These are phyloP conservation scores for Cataglyphis livida DNA, from an alignment of 2,888 invertebrate genomes.

Conservation along the genomic window DNA sequence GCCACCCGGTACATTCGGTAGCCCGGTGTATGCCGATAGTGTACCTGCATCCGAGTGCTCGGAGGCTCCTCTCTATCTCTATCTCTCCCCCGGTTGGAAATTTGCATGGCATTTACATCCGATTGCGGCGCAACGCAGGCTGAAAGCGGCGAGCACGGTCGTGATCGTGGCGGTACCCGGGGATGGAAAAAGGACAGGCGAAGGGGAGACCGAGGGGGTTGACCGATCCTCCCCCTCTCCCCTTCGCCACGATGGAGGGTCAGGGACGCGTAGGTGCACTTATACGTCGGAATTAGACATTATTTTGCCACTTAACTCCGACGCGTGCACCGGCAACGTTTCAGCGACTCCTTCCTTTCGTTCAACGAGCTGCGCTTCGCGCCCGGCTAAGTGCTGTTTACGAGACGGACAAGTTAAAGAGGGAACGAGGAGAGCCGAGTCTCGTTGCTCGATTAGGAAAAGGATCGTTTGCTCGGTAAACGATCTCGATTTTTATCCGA, in stretches of 20 bases:
- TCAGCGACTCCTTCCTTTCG: conserved; percentile 46
- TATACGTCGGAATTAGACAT: conserved; percentile 54
- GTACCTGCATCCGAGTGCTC: conserved; percentile 65
- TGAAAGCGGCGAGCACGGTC: conserved; percentile 73
- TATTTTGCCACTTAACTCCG: conserved; percentile 58
- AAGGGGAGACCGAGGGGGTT: neutral
- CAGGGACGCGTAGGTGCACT: conserved; percentile 49
- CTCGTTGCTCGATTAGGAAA: conserved; percentile 24
- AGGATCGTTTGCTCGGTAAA: conserved; percentile 21
- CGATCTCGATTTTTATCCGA: conserved; percentile 25
- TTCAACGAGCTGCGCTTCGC: conserved; percentile 44
- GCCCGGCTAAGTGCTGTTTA: conserved; percentile 53
- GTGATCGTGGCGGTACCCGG: conserved; percentile 32
- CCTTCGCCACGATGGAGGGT: neutral
- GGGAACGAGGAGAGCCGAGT: conserved; percentile 27
- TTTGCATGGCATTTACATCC: conserved; percentile 83
- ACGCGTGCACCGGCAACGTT: conserved; percentile 55
- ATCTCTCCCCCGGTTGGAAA: conserved; percentile 68
- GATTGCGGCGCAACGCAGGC: conserved; percentile 77
- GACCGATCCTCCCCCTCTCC: neutral
- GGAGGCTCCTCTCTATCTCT: conserved; percentile 54
- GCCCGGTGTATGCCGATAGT: conserved; percentile 62
- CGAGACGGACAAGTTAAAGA: conserved; percentile 45
- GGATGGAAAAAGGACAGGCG: conserved; percentile 6
- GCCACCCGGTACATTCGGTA: conserved; percentile 72